phyloP scores from a whole-genome alignment of 2,113 vertebrate genomes.

The Machaerirhynchus nigripectus region DNA sequence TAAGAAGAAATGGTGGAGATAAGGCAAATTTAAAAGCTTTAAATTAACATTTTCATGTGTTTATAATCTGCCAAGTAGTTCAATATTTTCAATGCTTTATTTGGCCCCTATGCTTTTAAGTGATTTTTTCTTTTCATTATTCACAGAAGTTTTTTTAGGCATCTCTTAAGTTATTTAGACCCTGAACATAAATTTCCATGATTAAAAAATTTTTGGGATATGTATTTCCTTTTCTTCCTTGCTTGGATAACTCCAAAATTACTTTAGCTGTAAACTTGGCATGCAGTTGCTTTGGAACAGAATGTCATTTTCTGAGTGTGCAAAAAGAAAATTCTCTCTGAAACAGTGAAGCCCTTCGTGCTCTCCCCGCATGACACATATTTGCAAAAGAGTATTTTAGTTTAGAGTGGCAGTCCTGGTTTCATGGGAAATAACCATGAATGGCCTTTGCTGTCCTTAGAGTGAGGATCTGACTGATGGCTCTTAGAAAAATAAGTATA shows the following conservation, averaged over 20 bases:
- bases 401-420: background rate
- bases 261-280: background rate
- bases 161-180: background rate
- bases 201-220: background rate
- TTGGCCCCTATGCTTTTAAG: background rate
- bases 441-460: background rate
- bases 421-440: background rate
- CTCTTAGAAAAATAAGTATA: background rate
- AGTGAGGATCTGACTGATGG: background rate
- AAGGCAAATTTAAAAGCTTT: background rate
- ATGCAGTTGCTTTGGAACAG: background rate
- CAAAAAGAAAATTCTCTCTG: background rate
- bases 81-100: background rate
- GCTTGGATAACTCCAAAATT: background rate
- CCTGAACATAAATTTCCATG: background rate
- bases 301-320: background rate
- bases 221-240: slow-evolving; percentile 6
- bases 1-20: background rate
- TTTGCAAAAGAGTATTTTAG: background rate
- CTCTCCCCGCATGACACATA: accelerated
- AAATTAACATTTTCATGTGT: background rate
- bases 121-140: background rate
- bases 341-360: background rate
- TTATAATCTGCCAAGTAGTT: background rate
- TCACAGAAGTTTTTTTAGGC: background rate